A percentile compares a stretch with the other conserved stretches of the same genome.
These are phyloP conservation scores for Thyatira batis DNA, from an alignment of 2,888 invertebrate species.

Conservation along the genomic window DNA sequence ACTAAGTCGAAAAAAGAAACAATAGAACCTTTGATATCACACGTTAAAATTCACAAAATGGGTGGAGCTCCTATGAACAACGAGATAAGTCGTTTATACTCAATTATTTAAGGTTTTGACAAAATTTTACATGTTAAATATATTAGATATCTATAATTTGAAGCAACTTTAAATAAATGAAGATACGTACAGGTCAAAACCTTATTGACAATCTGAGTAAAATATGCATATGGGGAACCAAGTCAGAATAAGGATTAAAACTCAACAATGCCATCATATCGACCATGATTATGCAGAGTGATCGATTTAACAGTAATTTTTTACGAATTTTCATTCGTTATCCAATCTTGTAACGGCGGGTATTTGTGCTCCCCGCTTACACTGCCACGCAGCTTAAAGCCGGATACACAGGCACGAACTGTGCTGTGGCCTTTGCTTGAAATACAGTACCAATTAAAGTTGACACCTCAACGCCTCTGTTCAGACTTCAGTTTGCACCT, in stretches of 20 bases:
- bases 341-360: not conserved
- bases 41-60: constrained; percentile 61
- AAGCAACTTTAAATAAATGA: too few species aligned
- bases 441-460: constrained; percentile 79
- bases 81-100: too few species aligned
- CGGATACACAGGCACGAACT: constrained; percentile 62
- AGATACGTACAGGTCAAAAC: too few species aligned
- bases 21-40: constrained; percentile 65
- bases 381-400: constrained; percentile 31
- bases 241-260: too few species aligned
- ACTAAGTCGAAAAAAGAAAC: constrained; percentile 62
- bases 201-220: too few species aligned
- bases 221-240: too few species aligned
- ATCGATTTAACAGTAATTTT: too few species aligned
- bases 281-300: too few species aligned
- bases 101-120: too few species aligned
- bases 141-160: too few species aligned
- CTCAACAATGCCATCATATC: too few species aligned
- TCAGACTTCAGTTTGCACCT: constrained; percentile 65
- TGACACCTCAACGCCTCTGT: constrained; percentile 72
- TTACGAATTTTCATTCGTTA: too few species aligned
- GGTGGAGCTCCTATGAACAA: constrained; percentile 30
- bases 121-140: not conserved
- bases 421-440: constrained; percentile 57
- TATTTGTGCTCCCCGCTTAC: constrained; percentile 40